A percentile compares a stretch with the other conserved stretches of the same genome.
Evolutionary conservation across 2,888 invertebrate species (phyloP).

Genomic region (Diaphora mendica): DNA sequence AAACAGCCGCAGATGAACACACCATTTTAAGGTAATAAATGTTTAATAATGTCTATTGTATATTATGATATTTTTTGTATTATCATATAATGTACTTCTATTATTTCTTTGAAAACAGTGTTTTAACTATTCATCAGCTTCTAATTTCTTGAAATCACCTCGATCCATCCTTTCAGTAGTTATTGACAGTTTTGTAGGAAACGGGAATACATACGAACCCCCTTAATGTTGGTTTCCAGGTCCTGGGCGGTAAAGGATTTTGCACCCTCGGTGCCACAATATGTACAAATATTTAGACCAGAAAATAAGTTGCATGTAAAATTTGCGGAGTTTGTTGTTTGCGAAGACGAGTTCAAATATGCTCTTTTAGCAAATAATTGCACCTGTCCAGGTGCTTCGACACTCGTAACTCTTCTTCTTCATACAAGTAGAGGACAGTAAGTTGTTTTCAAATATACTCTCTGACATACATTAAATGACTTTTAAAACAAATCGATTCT

Average conservation of each 20-base stretch:
- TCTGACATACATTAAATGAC: neutral
- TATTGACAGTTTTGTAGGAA: too few relatives aligned
- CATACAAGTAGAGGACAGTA: conserved; percentile 99
- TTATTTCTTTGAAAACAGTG: too few relatives aligned
- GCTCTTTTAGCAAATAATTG: conserved; percentile 99
- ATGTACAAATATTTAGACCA: conserved; percentile 99
- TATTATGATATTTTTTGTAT: too few relatives aligned
- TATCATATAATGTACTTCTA: too few relatives aligned
- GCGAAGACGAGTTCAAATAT: conserved; percentile 99
- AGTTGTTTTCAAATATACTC: conserved; percentile 78
- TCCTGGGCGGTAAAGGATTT: conserved; percentile 99
- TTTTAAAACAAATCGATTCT: neutral
- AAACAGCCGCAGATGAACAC: conserved; percentile 96
- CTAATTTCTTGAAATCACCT: too few relatives aligned
- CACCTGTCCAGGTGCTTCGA: conserved; percentile 98
- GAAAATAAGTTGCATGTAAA: conserved; percentile 99
- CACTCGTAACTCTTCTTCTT: conserved; percentile 96
- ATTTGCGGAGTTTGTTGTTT: conserved; percentile 99
- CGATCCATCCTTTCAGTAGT: too few relatives aligned
- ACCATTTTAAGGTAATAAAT: conserved; percentile 87
- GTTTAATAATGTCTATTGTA: too few relatives aligned
- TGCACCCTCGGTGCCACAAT: conserved; percentile 98
- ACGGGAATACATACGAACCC: too few relatives aligned
- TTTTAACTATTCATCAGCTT: too few relatives aligned
- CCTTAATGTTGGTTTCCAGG: conserved; percentile 67